Conservation (phyloP, 2,888 invertebrate genomes). For the Euproctis similis region DNA sequence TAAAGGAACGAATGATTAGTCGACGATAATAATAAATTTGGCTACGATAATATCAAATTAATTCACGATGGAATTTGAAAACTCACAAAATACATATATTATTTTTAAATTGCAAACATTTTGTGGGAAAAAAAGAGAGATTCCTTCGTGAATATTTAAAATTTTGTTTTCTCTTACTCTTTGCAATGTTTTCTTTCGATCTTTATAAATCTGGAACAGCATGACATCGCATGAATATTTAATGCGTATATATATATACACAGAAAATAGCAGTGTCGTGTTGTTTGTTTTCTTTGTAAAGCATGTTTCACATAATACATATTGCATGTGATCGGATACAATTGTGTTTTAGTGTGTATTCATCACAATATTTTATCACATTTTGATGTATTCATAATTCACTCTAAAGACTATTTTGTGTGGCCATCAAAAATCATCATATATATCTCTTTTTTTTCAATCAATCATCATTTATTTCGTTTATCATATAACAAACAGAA, state of each 20-base stretch:
- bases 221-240: slow-evolving; percentile 38
- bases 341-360: slow-evolving; percentile 34
- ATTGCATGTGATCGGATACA: slow-evolving; percentile 40
- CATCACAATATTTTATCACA: slow-evolving; percentile 39
- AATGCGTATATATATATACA: slow-evolving; percentile 16
- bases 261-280: slow-evolving; percentile 32
- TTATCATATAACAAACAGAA: slow-evolving; percentile 22
- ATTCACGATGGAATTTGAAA: slow-evolving; percentile 29
- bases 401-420: slow-evolving; percentile 64
- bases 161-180: slow-evolving; percentile 49
- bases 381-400: slow-evolving; percentile 34
- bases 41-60: too few species aligned
- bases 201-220: slow-evolving; percentile 27
- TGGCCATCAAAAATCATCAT: slow-evolving; percentile 45
- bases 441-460: background rate
- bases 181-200: slow-evolving; percentile 71
- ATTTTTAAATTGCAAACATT: background rate
- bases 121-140: slow-evolving; percentile 7
- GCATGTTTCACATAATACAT: slow-evolving; percentile 46
- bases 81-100: background rate
- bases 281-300: slow-evolving; percentile 36
- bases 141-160: slow-evolving; percentile 28
- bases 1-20: too few species aligned
- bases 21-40: too few species aligned
- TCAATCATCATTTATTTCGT: slow-evolving; percentile 16